Conservation (phyloP, 1,140 invertebrate species). For the Caenorhabditis latens region DNA sequence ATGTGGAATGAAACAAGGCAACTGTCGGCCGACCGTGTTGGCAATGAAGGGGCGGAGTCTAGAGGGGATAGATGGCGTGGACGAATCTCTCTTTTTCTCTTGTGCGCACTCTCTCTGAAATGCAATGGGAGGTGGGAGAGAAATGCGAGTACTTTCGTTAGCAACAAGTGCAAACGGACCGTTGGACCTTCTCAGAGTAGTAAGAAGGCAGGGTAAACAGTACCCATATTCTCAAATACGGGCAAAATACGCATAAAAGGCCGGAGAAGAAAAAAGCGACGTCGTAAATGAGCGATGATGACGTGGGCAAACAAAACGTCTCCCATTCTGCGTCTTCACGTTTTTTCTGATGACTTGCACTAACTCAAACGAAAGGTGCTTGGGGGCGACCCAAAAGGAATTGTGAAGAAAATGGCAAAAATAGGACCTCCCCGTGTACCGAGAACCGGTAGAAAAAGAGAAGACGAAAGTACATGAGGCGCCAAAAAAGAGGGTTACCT, state of each 20-base stretch:
- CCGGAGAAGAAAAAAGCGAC: background rate
- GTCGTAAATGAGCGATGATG: slow-evolving; percentile 47
- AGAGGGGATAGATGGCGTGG: slow-evolving; percentile 15
- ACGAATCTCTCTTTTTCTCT: background rate
- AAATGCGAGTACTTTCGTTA: background rate
- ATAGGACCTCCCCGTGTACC: slow-evolving; percentile 3
- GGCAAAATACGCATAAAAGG: background rate
- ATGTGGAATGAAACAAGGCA: background rate
- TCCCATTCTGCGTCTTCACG: slow-evolving; percentile 19
- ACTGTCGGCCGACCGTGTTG: slow-evolving; percentile 15
- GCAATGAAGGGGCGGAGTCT: background rate
- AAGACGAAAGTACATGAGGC: slow-evolving; percentile 42
- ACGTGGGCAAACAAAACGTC: slow-evolving; percentile 45
- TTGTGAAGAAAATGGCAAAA: slow-evolving; percentile 7
- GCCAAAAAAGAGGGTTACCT: slow-evolving; percentile 50
- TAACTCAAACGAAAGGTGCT: slow-evolving; percentile 14
- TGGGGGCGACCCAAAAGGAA: background rate
- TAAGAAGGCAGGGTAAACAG: slow-evolving; percentile 20
- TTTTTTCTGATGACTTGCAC: slow-evolving; percentile 19
- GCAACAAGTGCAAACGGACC: slow-evolving; percentile 46
- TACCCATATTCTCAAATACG: slow-evolving; percentile 1
- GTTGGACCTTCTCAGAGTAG: background rate
- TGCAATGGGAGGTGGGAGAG: background rate
- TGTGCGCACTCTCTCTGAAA: slow-evolving; percentile 21
- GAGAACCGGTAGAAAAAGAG: slow-evolving; percentile 47